A percentile compares a stretch with the other conserved stretches of the same genome.
These are phyloP conservation scores for Sipha flava DNA, from an alignment of 1,140 invertebrate species.

Conservation along the genomic window DNA sequence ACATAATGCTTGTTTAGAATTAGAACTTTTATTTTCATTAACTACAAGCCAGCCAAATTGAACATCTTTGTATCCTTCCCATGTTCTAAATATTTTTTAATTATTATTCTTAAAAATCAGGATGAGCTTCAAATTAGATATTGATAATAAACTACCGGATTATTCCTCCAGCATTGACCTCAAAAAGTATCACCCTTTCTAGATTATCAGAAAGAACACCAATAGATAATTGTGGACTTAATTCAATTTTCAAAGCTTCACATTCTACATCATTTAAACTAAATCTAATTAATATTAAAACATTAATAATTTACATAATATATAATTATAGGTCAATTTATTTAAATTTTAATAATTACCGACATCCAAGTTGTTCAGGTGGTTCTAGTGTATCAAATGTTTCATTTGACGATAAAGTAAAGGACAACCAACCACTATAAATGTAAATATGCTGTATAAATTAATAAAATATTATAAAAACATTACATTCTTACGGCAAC, in stretches of 20 bases:
- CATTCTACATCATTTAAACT: constrained; percentile 76
- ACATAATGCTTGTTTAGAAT: constrained; percentile 56
- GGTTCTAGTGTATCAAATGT: neutral
- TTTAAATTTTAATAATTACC: constrained; percentile 39
- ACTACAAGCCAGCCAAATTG: constrained; percentile 83
- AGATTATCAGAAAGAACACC: constrained; percentile 76
- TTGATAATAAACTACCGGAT: constrained; percentile 53
- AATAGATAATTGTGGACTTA: constrained; percentile 71
- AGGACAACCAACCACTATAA: neutral
- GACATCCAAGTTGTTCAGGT: constrained; percentile 11
- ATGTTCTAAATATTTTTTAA: constrained; percentile 38
- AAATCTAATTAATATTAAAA: constrained; percentile 47
- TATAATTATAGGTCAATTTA: neutral
- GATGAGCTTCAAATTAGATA: neutral
- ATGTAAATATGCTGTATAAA: neutral
- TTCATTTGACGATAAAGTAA: constrained; percentile 9
- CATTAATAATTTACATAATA: neutral
- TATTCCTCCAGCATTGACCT: constrained; percentile 67
- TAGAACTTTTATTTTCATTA: constrained; percentile 50
- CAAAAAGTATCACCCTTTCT: constrained; percentile 76
- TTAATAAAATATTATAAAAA: neutral
- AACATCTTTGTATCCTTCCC: constrained; percentile 71
- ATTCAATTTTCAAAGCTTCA: constrained; percentile 58
- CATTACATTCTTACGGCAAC: constrained; percentile 57
- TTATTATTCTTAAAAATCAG: neutral